Conservation (phyloP, 2,113 vertebrate genomes). For the Scytalopus superciliaris region DNA sequence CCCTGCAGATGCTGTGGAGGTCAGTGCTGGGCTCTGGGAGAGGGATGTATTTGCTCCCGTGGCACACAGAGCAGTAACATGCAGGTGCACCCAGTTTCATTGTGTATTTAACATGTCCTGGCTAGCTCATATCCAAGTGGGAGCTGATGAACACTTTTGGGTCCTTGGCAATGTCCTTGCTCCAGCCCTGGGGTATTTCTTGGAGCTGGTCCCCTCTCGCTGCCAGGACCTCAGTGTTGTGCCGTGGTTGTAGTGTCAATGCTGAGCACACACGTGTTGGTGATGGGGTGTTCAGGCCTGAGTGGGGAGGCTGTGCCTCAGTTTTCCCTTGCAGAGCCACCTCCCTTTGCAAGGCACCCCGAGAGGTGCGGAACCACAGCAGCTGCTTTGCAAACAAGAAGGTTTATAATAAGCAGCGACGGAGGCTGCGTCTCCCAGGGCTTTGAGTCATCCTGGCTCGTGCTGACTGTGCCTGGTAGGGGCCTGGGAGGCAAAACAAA, state of each 20-base stretch:
- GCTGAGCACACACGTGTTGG: rapidly evolving
- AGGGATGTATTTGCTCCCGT: rapidly evolving
- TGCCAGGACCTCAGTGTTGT: rapidly evolving
- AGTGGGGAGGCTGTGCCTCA: neutral
- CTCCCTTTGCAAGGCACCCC: rapidly evolving
- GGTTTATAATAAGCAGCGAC: neutral
- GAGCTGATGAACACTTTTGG: rapidly evolving
- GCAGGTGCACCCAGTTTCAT: rapidly evolving
- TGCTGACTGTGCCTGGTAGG: neutral
- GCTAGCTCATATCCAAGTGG: rapidly evolving
- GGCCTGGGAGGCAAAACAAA: slow-evolving; percentile 25
- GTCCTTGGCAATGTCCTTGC: neutral
- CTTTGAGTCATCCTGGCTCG: slow-evolving; percentile 15
- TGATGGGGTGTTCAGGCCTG: neutral
- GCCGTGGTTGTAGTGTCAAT: neutral
- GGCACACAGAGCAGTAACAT: neutral
- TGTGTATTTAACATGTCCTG: rapidly evolving
- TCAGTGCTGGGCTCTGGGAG: neutral
- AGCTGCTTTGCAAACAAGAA: neutral
- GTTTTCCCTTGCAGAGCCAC: neutral
- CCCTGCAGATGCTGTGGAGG: neutral
- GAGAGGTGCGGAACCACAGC: neutral
- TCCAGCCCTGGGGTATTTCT: neutral
- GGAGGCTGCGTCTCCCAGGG: neutral
- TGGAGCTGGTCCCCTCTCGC: rapidly evolving